Base-by-base conservation (phyloP, 2,113 vertebrate genomes). In the Pica pica region DNA sequence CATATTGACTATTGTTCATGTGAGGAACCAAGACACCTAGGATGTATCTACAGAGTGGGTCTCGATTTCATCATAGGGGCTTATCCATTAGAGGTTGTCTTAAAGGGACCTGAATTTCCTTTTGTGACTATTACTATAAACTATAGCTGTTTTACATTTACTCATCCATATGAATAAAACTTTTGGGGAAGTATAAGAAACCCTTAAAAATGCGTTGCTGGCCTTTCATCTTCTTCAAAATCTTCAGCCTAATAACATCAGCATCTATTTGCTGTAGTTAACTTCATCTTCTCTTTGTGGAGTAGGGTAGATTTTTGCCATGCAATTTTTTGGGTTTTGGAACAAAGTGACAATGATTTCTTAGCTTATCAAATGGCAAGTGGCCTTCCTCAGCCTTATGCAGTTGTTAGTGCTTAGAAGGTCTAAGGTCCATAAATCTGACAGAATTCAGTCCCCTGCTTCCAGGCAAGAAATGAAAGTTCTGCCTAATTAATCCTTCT, bases 331-430 rank as follows among this genome's bases (percentile, higher is more conserved):
- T 27, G 52, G 12, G 20, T n/a, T 94, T 89, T 91, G 42, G 47
- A 88, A 70, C 7, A 68, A 91, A 63, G 24, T 35, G 35, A 28
- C 52, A 57, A 7, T 28, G 35, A 81, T 39, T 69, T 63, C 28
- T 75, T 73, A 61, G 20, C 8, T 46, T 80, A 50, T 47, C 8
- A 5, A 12, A 60, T 0, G 1, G 37, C 28, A n/a, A 86, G 28
- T 35, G 26, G 49, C 22, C 33, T 87, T 74, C 44, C 57, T 55
- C 46, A 53, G 49, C 18, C 14, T 70, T 69, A 78, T 6, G 2
- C 30, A 82, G 23, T 15, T 87, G 42, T 70, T 42, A 89, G 50
- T 0, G 1, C 37, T 75, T 56, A 47, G 0, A 0, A 65, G 56
- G n/a, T 33, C 50, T 46, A 55, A 65, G 17, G 46, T 52, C 20